A percentile compares a stretch with the other conserved stretches of the same genome.
phyloP scores from a whole-genome alignment of 2,888 invertebrate species.

The Eupeodes latifasciatus region DNA sequence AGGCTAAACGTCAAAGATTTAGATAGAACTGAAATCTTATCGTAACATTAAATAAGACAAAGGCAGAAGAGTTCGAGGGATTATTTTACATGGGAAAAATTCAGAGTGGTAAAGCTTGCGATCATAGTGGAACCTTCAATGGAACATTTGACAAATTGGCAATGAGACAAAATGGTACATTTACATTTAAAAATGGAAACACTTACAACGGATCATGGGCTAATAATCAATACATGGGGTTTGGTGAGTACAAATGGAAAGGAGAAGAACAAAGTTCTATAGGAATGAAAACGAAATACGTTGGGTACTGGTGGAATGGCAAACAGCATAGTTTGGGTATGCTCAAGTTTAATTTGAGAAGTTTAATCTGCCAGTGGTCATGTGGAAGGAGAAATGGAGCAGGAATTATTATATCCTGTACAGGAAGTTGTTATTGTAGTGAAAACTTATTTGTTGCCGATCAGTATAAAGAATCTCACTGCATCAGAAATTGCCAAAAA shows the following conservation, averaged over 20 bases:
- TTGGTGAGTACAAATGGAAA: conserved; percentile 55
- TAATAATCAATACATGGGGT: conserved; percentile 33
- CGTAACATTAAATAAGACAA: conserved; percentile 19
- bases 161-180: conserved; percentile 27
- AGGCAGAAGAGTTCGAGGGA: conserved; percentile 22
- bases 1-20: neutral
- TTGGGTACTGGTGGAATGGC: conserved; percentile 54
- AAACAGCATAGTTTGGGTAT: conserved; percentile 34
- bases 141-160: conserved; percentile 35
- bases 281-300: conserved; percentile 19
- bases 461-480: conserved; percentile 8
- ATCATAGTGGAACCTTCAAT: conserved; percentile 27
- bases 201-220: conserved; percentile 43
- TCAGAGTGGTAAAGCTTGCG: conserved; percentile 14
- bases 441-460: conserved; percentile 28
- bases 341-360: conserved; percentile 12
- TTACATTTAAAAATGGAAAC: conserved; percentile 47
- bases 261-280: neutral
- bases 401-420: conserved; percentile 46
- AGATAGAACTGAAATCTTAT: neutral
- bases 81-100: conserved; percentile 23
- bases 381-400: conserved; percentile 31
- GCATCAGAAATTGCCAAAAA: conserved; percentile 5
- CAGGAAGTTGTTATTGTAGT: conserved; percentile 47
- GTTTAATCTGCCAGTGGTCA: conserved; percentile 50